Evolutionary conservation across 2,888 invertebrate species (phyloP).

Genomic region (Parnassius smintheus): DNA sequence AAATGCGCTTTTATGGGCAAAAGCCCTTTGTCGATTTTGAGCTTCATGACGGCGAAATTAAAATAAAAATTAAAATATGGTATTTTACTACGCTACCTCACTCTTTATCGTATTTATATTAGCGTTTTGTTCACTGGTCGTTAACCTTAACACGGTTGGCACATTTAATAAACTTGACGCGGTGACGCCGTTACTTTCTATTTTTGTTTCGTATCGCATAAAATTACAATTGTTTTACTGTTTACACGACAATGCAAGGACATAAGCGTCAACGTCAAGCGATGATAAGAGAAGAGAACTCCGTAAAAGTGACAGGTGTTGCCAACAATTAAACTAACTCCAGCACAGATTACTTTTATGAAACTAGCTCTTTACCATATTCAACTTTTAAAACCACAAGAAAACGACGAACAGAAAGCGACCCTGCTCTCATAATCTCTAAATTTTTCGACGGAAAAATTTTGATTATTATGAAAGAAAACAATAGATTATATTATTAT

Average conservation of each 20-base stretch:
- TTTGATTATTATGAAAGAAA: too few relatives aligned
- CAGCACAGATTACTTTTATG: too few relatives aligned
- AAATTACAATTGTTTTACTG: conserved; percentile 24
- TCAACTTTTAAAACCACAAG: too few relatives aligned
- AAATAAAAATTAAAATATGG: conserved; percentile 30
- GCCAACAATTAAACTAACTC: too few relatives aligned
- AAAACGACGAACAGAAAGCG: too few relatives aligned
- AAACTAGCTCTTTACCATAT: too few relatives aligned
- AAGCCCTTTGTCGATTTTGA: conserved; percentile 84
- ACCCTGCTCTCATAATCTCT: too few relatives aligned
- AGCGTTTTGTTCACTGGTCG: conserved; percentile 24
- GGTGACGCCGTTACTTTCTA: conserved; percentile 34
- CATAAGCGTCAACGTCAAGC: too few relatives aligned
- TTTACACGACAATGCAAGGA: conserved; percentile 22
- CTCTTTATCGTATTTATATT: background rate
- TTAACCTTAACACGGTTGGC: conserved; percentile 19
- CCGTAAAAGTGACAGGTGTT: too few relatives aligned
- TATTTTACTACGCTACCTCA: conserved; percentile 11
- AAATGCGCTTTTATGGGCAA: conserved; percentile 93
- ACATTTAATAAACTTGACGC: conserved; percentile 26
- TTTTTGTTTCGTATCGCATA: conserved; percentile 28
- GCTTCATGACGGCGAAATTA: conserved; percentile 59
- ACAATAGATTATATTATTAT: too few relatives aligned
- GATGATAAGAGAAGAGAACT: too few relatives aligned
- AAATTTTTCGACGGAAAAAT: too few relatives aligned